A percentile compares a stretch with the other conserved stretches of the same genome.
Evolutionary conservation across 2,888 invertebrate genomes (phyloP).

Genomic region (Liopterus haemorrhoidalis): DNA sequence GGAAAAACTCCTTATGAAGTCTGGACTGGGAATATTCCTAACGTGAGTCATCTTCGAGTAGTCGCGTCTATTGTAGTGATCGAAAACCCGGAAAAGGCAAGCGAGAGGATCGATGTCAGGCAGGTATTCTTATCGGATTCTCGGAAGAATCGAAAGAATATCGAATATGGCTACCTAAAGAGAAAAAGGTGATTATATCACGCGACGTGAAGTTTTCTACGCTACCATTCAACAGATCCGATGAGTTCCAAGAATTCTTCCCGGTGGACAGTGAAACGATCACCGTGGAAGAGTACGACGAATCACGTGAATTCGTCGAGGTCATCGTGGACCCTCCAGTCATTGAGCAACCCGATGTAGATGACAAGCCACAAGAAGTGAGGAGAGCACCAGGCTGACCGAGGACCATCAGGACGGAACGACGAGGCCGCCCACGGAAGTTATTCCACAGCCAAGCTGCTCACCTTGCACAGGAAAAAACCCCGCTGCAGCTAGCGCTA

Average conservation of each 20-base stretch:
- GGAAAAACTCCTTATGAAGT: too few relatives aligned
- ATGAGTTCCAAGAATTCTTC: conserved; percentile 3
- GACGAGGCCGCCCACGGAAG: conserved; percentile 2
- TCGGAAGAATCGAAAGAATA: conserved; percentile 22
- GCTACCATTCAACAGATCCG: too few relatives aligned
- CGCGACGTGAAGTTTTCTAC: conserved; percentile 10
- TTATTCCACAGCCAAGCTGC: neutral
- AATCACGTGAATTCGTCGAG: conserved; percentile 4
- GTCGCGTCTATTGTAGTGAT: too few relatives aligned
- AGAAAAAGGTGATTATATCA: conserved; percentile 2
- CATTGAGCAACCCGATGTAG: conserved; percentile 2
- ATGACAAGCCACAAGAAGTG: conserved; percentile 2
- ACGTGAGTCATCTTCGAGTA: too few relatives aligned
- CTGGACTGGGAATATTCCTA: too few relatives aligned
- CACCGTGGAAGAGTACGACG: conserved; percentile 2
- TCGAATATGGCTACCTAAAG: conserved; percentile 19
- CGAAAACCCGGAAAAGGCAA: too few relatives aligned
- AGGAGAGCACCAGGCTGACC: conserved; percentile 8
- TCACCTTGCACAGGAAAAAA: neutral
- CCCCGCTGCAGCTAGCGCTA: neutral
- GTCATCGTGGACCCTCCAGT: neutral
- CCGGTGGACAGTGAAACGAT: conserved; percentile 1
- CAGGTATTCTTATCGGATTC: conserved; percentile 22
- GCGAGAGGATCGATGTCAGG: neutral
- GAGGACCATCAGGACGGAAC: conserved; percentile 1